Evolutionary conservation across 2,113 vertebrate genomes (phyloP).

Genomic region (Pseudolaguvia tuberculata): DNA sequence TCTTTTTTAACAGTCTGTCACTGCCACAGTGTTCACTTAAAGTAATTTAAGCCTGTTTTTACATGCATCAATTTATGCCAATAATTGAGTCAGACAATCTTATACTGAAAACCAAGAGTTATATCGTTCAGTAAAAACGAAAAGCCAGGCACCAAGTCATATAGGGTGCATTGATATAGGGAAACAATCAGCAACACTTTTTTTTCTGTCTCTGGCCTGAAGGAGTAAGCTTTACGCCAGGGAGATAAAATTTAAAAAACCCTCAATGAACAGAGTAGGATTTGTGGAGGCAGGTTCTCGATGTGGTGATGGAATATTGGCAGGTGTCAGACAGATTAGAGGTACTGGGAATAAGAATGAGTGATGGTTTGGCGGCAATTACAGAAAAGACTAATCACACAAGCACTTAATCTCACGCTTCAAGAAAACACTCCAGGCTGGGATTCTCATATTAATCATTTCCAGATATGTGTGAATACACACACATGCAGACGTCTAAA

Average conservation of each 20-base stretch:
- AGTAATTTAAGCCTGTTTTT: slow-evolving; percentile 36
- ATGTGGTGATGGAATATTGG: slow-evolving; percentile 25
- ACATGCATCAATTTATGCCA: slow-evolving; percentile 41
- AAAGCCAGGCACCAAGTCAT: slow-evolving; percentile 30
- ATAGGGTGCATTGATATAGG: slow-evolving; percentile 33
- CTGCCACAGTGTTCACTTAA: slow-evolving; percentile 22
- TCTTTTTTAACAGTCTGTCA: slow-evolving; percentile 23
- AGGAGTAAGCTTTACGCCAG: slow-evolving; percentile 32
- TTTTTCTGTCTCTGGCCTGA: slow-evolving; percentile 38
- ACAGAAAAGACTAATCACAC: slow-evolving; percentile 41
- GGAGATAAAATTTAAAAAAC: slow-evolving; percentile 36
- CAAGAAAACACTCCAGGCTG: slow-evolving; percentile 34
- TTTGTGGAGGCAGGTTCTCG: slow-evolving; percentile 26
- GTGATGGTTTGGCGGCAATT: slow-evolving; percentile 43
- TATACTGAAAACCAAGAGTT: slow-evolving; percentile 33
- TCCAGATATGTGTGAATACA: not conserved
- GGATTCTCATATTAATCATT: slow-evolving; percentile 8
- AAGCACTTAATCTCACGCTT: slow-evolving; percentile 44
- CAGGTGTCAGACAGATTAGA: slow-evolving; percentile 32
- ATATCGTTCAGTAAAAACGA: slow-evolving; percentile 39
- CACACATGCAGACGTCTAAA: slow-evolving; percentile 15
- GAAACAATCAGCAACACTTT: slow-evolving; percentile 45
- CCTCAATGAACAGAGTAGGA: slow-evolving; percentile 33
- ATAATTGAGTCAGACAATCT: slow-evolving; percentile 21
- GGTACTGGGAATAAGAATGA: slow-evolving; percentile 27